Conservation (phyloP, 1,140 invertebrate species). For the Conopomorpha cramerella region DNA sequence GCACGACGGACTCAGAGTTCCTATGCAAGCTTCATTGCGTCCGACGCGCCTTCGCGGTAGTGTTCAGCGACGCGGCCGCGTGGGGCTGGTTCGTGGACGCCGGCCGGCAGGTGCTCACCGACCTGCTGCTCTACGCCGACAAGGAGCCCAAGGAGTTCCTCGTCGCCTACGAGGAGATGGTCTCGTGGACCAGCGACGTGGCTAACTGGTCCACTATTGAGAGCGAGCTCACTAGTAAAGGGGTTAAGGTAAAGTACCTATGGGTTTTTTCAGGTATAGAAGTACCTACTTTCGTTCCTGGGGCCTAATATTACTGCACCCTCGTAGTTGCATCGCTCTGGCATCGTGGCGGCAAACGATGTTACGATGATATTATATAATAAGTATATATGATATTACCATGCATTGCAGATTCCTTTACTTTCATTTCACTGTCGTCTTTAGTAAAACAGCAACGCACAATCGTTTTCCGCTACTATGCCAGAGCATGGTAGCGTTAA, state of each 20-base stretch:
- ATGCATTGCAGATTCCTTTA: too few species aligned
- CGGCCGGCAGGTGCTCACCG: constrained; percentile 85
- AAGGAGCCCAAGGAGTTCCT: constrained; percentile 95
- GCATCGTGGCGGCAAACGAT: too few species aligned
- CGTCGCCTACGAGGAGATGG: constrained; percentile 87
- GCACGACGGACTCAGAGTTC: constrained; percentile 91
- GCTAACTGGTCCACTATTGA: constrained; percentile 79
- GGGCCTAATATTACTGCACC: too few species aligned
- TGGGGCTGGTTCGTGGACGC: constrained; percentile 86
- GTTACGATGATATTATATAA: too few species aligned
- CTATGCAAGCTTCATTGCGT: constrained; percentile 92
- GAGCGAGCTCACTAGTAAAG: constrained; percentile 81
- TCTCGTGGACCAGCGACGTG: constrained; percentile 79
- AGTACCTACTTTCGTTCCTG: too few species aligned
- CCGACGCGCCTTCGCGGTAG: constrained; percentile 80
- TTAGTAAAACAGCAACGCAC: too few species aligned
- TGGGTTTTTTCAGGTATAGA: too few species aligned
- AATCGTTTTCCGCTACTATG: too few species aligned
- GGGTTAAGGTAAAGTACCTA: constrained; percentile 73
- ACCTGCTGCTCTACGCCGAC: constrained; percentile 86
- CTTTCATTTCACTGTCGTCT: too few species aligned
- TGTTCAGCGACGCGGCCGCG: constrained; percentile 74
- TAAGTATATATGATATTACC: too few species aligned
- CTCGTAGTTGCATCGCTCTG: too few species aligned
- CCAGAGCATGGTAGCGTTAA: too few species aligned